phyloP scores from a whole-genome alignment of 2,113 vertebrate species.

The Tautogolabrus adspersus region DNA sequence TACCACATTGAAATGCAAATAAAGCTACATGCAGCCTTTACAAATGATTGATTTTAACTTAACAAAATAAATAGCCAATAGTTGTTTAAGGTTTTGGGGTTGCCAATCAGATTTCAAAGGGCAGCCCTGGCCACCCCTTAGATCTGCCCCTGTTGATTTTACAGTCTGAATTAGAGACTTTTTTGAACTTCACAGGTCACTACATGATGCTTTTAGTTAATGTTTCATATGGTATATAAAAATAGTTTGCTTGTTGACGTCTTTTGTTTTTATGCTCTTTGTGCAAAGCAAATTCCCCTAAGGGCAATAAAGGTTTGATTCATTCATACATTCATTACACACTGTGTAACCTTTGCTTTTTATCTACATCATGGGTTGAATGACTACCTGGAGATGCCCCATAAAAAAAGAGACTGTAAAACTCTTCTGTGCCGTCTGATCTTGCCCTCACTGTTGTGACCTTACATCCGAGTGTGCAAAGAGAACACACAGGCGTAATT shows the following conservation, averaged over 20 bases:
- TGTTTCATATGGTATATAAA: neutral
- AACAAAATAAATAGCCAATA: too few species aligned
- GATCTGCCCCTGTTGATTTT: neutral
- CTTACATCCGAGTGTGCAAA: slow-evolving; percentile 20
- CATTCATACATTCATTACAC: neutral
- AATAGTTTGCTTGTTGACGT: neutral
- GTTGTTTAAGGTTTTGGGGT: too few species aligned
- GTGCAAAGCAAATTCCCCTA: neutral
- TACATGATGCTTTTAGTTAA: neutral
- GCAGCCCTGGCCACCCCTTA: too few species aligned
- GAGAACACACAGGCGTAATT: slow-evolving; percentile 40
- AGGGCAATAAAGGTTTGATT: neutral
- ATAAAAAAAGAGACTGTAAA: slow-evolving; percentile 11
- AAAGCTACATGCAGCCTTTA: too few species aligned
- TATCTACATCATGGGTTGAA: neutral
- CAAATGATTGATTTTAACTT: too few species aligned
- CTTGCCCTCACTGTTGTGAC: slow-evolving; percentile 31
- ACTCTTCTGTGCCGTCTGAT: slow-evolving; percentile 2
- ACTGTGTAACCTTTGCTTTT: neutral
- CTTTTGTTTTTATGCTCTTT: neutral
- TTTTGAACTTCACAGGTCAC: neutral
- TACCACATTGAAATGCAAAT: too few species aligned
- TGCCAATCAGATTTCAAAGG: too few species aligned
- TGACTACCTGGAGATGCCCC: neutral
- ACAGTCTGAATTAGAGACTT: neutral